phyloP scores from a whole-genome alignment of 2,888 invertebrate species.

The Philonicus albiceps region DNA sequence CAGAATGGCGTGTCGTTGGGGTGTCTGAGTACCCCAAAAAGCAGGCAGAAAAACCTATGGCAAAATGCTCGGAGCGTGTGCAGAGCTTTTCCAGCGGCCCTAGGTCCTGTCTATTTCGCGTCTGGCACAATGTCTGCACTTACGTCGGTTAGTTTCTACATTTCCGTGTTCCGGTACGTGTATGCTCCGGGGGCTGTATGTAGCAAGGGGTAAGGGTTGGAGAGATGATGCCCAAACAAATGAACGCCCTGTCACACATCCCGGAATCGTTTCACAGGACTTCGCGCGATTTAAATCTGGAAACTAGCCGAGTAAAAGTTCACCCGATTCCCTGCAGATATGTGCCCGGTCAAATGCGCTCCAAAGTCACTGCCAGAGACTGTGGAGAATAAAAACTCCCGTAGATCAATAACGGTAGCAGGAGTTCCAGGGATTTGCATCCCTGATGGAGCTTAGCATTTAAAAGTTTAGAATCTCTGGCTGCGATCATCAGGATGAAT shows the following conservation, averaged over 20 bases:
- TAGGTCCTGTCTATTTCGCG: constrained; percentile 24
- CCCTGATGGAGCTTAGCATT: constrained; percentile 29
- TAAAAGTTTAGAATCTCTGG: constrained; percentile 37
- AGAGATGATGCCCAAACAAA: constrained; percentile 8
- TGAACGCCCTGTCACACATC: constrained; percentile 13
- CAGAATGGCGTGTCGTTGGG: not conserved
- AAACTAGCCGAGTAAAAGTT: not conserved
- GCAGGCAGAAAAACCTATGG: not conserved
- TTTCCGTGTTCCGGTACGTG: not conserved
- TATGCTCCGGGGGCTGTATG: not conserved
- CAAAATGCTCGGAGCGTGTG: not conserved
- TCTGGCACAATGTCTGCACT: constrained; percentile 33
- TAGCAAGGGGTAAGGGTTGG: not conserved
- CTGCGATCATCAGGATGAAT: constrained; percentile 27
- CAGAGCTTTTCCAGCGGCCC: not conserved
- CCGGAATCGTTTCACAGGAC: constrained; percentile 3
- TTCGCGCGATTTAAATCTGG: constrained; percentile 16
- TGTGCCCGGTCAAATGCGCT: constrained; percentile 22
- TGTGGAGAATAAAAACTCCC: not conserved
- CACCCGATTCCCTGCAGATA: constrained; percentile 13
- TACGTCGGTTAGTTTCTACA: constrained; percentile 17
- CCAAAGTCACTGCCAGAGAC: not conserved
- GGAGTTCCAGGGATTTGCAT: constrained; percentile 35
- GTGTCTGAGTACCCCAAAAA: not conserved
- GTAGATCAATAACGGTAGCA: constrained; percentile 33